Percentiles rank a stretch among this genome's conserved stretches.
phyloP scores from a whole-genome alignment of 2,113 vertebrate species.

The Phylloscopus whistleri region DNA sequence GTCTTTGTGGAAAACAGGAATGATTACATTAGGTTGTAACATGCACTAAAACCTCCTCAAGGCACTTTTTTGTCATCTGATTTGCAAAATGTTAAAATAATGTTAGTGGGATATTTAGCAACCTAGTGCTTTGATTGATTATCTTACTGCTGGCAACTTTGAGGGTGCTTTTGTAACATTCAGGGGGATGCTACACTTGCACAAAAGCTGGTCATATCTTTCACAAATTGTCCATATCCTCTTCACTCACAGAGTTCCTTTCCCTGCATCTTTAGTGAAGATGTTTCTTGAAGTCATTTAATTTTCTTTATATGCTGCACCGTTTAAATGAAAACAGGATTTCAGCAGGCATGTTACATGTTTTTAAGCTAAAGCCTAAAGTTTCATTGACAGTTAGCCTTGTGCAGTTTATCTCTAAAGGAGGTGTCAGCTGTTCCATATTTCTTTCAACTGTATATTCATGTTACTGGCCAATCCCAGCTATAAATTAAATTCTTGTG shows the following conservation, averaged over 20 bases:
- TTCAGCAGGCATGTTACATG: neutral
- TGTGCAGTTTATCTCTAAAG: neutral
- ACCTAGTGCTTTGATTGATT: neutral
- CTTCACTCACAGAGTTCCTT: neutral
- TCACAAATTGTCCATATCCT: neutral
- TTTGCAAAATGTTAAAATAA: neutral
- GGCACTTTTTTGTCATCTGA: neutral
- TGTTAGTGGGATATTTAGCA: neutral
- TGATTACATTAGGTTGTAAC: slow-evolving; percentile 10
- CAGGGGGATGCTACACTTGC: neutral
- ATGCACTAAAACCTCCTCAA: neutral
- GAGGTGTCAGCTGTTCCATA: neutral
- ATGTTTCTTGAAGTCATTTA: neutral
- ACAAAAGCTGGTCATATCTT: neutral
- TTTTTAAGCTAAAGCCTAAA: neutral
- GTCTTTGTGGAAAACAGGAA: slow-evolving; percentile 35
- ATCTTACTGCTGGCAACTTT: neutral
- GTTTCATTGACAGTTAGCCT: neutral
- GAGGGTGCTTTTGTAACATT: neutral
- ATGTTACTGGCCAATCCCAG: neutral
- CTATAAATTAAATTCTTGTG: neutral
- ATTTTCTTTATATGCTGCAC: neutral
- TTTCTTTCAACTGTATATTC: neutral
- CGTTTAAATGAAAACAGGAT: neutral
- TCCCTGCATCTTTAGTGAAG: neutral